Base-by-base conservation (phyloP, 2,113 vertebrate species). In the Neolamprologus falcicula region DNA sequence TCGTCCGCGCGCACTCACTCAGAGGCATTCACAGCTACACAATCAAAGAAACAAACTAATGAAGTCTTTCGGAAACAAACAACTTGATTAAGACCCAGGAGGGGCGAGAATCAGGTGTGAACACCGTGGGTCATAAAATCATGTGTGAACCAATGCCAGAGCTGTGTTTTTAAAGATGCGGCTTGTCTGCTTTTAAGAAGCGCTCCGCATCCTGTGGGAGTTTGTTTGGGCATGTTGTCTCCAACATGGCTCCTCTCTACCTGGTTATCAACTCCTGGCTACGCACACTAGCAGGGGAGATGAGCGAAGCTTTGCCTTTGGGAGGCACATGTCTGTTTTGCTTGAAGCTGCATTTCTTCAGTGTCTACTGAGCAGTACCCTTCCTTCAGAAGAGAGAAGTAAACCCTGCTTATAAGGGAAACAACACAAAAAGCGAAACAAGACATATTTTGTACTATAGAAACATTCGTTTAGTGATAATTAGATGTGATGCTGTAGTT, bases 71-170 rank as follows among this genome's bases (percentile, higher is more conserved):
- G 52, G 52, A 91, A 93, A 93, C 88, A 92, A 95, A 94, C 89
- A 90, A 88, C 78, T 87, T 94, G 87, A 93, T 95, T 90, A 93
- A 86, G 84, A 87, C 92, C 92, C 94, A 85, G 86, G 86, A 91
- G 91, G 78, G 81, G 45, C 57, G 84, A 83, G 91, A 95, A 92
- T 93, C 93, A 94, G 92, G 92, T 94, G 94, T 81, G 92, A 92
- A 33, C 90, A 89, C 90, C 28, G 81, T 76, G 66, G 88, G 93
- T 94, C 90, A 88, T 92, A 33, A 90, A 93, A 86, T 91, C 92
- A 92, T 86, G 89, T 91, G 93, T 92, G 90, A 95, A 95, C 19
- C 14, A 13, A 35, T 79, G 92, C 90, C 93, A 93, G 37, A 16
- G 55, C 78, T 55, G 63, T 78, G 68, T 88, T 88, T 90, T 86